A percentile compares a stretch with the other conserved stretches of the same genome.
Conservation (phyloP, 2,888 invertebrate species). For the Aphidoletes aphidimyza region DNA sequence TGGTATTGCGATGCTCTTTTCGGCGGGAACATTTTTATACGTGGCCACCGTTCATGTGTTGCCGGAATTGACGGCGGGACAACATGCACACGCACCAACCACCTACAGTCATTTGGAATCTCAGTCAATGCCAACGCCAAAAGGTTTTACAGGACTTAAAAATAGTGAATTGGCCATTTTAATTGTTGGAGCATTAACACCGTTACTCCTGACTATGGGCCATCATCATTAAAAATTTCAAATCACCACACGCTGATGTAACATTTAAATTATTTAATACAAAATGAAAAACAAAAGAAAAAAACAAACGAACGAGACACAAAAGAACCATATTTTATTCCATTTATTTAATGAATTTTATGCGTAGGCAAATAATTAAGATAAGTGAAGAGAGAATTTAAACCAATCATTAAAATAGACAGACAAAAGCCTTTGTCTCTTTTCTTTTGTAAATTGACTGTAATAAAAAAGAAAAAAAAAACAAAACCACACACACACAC, state of each 20-base stretch:
- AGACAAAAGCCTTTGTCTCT: background rate
- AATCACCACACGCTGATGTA: background rate
- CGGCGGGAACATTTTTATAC: slow-evolving; percentile 98
- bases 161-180: slow-evolving; percentile 83
- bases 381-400: background rate
- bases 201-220: slow-evolving; percentile 88
- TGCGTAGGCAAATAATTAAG: background rate
- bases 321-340: background rate
- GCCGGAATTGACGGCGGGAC: slow-evolving; percentile 84
- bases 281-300: background rate
- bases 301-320: too few relatives aligned
- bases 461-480: slow-evolving; percentile 18
- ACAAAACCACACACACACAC: background rate
- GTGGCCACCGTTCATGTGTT: slow-evolving; percentile 98
- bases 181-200: slow-evolving; percentile 87
- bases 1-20: slow-evolving; percentile 97
- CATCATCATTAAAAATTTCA: slow-evolving; percentile 78
- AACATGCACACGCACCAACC: slow-evolving; percentile 61
- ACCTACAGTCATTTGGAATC: slow-evolving; percentile 62
- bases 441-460: slow-evolving; percentile 26
- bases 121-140: slow-evolving; percentile 60
- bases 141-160: slow-evolving; percentile 70
- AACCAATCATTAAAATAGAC: background rate
- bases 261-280: slow-evolving; percentile 5
- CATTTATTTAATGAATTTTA: background rate